Base-by-base conservation (phyloP, 2,113 vertebrate genomes). In the Stigmatopora argus region DNA sequence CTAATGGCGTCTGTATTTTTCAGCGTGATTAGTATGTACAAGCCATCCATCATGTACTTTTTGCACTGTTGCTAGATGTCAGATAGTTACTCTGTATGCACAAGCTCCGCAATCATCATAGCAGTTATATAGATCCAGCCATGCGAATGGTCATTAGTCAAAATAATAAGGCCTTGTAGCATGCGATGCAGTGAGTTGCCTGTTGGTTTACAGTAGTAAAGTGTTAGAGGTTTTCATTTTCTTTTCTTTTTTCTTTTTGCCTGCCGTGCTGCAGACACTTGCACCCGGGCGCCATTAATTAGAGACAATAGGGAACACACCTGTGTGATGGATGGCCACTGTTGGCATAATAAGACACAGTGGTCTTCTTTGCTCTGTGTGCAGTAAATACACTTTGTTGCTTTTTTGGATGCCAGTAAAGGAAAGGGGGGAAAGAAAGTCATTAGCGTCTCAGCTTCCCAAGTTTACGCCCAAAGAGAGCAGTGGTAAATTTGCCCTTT, bases 111-210 rank as follows among this genome's bases (percentile, higher is more conserved):
- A 53, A 80, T 81, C 72, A 80, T 78, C 66, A 45, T 67, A 53
- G 48, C 69, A 19, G 69, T 57, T 71, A 44, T 35, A 59, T 8
- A 70, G 79, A 66, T 57, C 73, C 81, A 70, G 74, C 71, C 78
- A 87, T 87, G 83, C 81, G 67, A 71, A 71, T 67, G 73, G 79
- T 90, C 78, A 86, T 89, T 86, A 85, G 81, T 77, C 76, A 89
- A 62, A 77, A 78, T 77, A 71, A 80, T 78, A 83, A 83, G 80
- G 78, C 81, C 72, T 63, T 64, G 64, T 56, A 6, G 69, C n/a
- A 62, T 56, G 69, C 31, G 53, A 62, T 71, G 51, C 67, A 70
- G 26, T 62, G 69, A 56, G 51, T 48, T 14, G 12, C 38, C 7
- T 64, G n/a, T 45, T 41, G 68, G 26, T 59, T 64, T 60, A 21